phyloP scores from a whole-genome alignment of 1,140 invertebrate genomes.

The Hylaeus anthracinus region DNA sequence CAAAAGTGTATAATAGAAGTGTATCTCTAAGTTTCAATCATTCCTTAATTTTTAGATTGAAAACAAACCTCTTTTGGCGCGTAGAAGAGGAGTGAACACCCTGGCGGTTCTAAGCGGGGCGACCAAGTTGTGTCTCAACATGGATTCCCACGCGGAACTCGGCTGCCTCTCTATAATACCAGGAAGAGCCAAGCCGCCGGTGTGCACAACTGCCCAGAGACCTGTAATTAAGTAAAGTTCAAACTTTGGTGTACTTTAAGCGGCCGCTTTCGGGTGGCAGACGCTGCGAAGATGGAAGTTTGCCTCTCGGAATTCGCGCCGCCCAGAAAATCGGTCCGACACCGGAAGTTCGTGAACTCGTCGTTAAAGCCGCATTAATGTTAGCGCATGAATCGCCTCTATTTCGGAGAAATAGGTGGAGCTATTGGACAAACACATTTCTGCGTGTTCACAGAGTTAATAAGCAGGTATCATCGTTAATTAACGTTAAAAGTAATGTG shows the following conservation, averaged over 20 bases:
- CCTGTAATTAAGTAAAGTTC: slow-evolving; percentile 81
- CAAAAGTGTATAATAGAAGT: too few relatives aligned
- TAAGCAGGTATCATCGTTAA: not conserved
- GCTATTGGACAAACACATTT: not conserved
- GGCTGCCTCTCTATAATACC: slow-evolving; percentile 87
- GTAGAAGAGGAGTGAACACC: slow-evolving; percentile 87
- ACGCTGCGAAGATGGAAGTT: slow-evolving; percentile 31
- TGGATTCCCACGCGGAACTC: slow-evolving; percentile 88
- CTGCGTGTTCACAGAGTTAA: not conserved
- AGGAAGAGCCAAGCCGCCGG: slow-evolving; percentile 86
- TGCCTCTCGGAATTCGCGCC: not conserved
- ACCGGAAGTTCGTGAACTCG: not conserved
- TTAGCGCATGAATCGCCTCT: too few relatives aligned
- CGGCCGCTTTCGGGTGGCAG: slow-evolving; percentile 20
- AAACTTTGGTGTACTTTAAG: slow-evolving; percentile 23
- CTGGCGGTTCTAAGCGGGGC: slow-evolving; percentile 88
- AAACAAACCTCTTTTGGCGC: slow-evolving; percentile 80
- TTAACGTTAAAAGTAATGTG: slow-evolving; percentile 28
- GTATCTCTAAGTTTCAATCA: too few relatives aligned
- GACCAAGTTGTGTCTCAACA: slow-evolving; percentile 88
- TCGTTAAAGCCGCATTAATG: not conserved
- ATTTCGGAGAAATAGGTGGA: not conserved
- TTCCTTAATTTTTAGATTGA: not conserved
- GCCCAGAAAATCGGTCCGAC: not conserved
- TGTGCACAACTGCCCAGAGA: slow-evolving; percentile 91